Evolutionary conservation across 1,140 invertebrate species (phyloP).

Genomic region (Grapholita molesta): DNA sequence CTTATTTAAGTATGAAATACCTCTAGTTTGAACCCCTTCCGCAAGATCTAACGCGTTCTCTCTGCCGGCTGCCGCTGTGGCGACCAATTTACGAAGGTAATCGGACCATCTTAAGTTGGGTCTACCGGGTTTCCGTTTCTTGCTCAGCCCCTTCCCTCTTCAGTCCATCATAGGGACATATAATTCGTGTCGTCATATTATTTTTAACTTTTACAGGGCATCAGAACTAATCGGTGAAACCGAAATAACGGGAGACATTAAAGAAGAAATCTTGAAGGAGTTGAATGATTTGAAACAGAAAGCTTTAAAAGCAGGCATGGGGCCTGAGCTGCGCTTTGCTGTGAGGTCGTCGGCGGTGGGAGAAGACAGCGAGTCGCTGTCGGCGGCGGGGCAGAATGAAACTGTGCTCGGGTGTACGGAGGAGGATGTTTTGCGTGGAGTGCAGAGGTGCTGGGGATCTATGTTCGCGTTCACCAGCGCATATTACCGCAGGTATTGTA

Average conservation of each 20-base stretch:
- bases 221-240: conserved; percentile 46
- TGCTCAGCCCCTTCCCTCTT: too few species aligned
- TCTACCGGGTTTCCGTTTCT: too few species aligned
- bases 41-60: too few species aligned
- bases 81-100: too few species aligned
- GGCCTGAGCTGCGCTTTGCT: conserved; percentile 62
- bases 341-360: conserved; percentile 82
- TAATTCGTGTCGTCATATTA: too few species aligned
- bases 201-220: conserved; percentile 51
- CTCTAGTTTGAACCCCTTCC: too few species aligned
- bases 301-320: conserved; percentile 39
- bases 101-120: too few species aligned
- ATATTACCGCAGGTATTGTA: conserved; percentile 81
- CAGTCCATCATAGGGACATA: too few species aligned
- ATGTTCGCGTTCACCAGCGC: conserved; percentile 87
- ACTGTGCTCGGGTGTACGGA: conserved; percentile 84
- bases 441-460: conserved; percentile 89
- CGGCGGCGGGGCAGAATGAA: conserved; percentile 91
- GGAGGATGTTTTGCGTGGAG: conserved; percentile 78
- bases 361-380: conserved; percentile 88
- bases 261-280: conserved; percentile 44
- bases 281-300: conserved; percentile 48
- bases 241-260: conserved; percentile 48
- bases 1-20: too few species aligned
- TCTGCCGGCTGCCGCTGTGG: too few species aligned